Base-by-base conservation (phyloP, 2,888 invertebrate genomes). In the Dryomyza anilis region DNA sequence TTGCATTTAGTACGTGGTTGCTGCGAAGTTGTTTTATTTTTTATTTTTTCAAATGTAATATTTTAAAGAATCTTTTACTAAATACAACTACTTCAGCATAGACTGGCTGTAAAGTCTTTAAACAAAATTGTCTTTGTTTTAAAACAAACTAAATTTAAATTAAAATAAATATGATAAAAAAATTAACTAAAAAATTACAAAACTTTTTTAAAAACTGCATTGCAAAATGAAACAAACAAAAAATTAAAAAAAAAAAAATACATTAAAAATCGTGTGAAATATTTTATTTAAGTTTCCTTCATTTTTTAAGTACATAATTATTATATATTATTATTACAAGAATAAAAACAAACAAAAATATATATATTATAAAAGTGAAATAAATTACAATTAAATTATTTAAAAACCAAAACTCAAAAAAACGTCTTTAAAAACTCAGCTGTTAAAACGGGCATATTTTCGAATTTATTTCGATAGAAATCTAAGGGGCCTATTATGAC, bases 221-320 rank as follows among this genome's bases (percentile, higher is more conserved):
- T n/a, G n/a, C n/a, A n/a, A n/a, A 39, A 39, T 39, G 39, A 39
- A 39, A 6, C 39, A 39, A 25, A 43, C 43, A 6, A 19, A 43
- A 43, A 43, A 43, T 65, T 64, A 67, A 65, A 61, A 65, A 63
- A 45, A 19, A 45, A 61, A 63, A 68, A 68, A 65, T 65, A 66
- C 59, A 64, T 62, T 66, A 60, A 69, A 69, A 50, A 69, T 67
- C 68, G 64, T 68, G 66, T 66, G 66, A 65, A 65, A 69, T 66
- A 58, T 52, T 64, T 70, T 66, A 64, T 67, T 68, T 68, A 64
- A 65, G 66, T 36, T 67, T 39, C 46, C 19, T 39, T 60, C 62
- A 53, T 58, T 67, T 43, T 46, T 29, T 46, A 30, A 57, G 25
- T 43, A 43, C n/a, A 45, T n/a, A n/a, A n/a, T n/a, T n/a, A n/a